Percentiles rank a stretch among this genome's conserved stretches.
phyloP scores from a whole-genome alignment of 2,113 vertebrate genomes.

The Empidonax traillii region DNA sequence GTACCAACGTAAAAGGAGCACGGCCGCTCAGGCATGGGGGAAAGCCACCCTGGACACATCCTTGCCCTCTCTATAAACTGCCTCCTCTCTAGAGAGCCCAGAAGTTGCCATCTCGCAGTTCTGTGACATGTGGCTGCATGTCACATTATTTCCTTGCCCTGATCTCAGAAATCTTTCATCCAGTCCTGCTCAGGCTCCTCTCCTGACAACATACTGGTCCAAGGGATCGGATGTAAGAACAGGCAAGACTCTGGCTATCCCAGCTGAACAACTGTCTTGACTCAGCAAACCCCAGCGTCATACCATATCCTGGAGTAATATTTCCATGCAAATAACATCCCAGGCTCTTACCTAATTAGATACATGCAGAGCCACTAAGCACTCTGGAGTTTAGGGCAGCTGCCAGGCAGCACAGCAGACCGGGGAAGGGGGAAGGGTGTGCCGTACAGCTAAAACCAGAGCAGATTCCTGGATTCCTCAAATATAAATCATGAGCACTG shows the following conservation, averaged over 20 bases:
- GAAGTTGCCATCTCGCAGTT: background rate
- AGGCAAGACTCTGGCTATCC: background rate
- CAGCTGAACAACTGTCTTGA: background rate
- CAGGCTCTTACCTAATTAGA: constrained; percentile 33
- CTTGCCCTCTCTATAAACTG: background rate
- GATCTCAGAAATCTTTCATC: background rate
- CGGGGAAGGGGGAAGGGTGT: constrained; percentile 38
- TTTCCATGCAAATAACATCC: constrained; percentile 36
- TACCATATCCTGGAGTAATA: constrained; percentile 12
- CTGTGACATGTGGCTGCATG: background rate
- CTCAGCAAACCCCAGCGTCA: background rate
- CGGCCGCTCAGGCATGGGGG: background rate
- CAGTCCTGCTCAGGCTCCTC: background rate
- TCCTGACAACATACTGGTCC: background rate
- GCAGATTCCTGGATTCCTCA: constrained; percentile 50
- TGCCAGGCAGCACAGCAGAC: constrained; percentile 29
- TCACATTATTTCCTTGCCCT: background rate
- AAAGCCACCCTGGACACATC: background rate
- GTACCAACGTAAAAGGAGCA: background rate
- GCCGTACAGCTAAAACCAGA: background rate
- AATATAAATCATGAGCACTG: constrained; percentile 36
- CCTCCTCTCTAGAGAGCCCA: background rate
- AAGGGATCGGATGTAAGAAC: background rate
- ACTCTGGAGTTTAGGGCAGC: constrained; percentile 14
- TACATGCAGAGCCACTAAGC: constrained; percentile 14